A percentile compares a stretch with the other conserved stretches of the same genome.
phyloP scores from a whole-genome alignment of 1,140 invertebrate genomes.

The Pteromalus puparum region DNA sequence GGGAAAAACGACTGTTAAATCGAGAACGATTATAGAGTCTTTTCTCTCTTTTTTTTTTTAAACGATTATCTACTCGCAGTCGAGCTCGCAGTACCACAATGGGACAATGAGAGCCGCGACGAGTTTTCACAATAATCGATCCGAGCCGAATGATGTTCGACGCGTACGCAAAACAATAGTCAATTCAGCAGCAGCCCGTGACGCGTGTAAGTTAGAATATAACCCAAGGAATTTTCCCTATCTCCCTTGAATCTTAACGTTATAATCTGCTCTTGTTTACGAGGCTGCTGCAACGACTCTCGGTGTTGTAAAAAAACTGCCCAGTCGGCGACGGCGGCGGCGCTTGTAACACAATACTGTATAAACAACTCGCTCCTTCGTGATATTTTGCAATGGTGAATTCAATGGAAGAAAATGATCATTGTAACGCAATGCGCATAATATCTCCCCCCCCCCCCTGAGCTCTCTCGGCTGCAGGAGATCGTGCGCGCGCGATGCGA shows the following conservation, averaged over 20 bases:
- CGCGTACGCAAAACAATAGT: background rate
- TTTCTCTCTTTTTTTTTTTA: background rate
- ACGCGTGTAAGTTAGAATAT: background rate
- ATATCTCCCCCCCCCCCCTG: too few relatives aligned
- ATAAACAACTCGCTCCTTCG: background rate
- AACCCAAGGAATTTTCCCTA: background rate
- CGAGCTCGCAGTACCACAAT: background rate
- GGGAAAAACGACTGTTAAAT: background rate
- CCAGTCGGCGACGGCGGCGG: too few relatives aligned
- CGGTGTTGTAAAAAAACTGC: background rate
- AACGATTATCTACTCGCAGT: too few relatives aligned
- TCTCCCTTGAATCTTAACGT: background rate
- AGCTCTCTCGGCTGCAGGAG: too few relatives aligned
- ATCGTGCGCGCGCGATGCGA: background rate
- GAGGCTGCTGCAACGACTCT: background rate
- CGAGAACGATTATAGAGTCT: background rate
- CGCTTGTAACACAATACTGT: background rate
- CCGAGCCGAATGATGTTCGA: background rate
- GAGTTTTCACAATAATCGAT: background rate
- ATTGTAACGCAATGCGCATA: slow-evolving; percentile 1
- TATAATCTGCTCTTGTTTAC: background rate
- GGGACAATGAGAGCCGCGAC: background rate
- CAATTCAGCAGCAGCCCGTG: background rate
- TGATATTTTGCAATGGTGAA: background rate
- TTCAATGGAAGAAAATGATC: slow-evolving; percentile 1